A percentile compares a stretch with the other conserved stretches of the same genome.
These are phyloP conservation scores for Bettongia penicillata DNA, from an alignment of 2,113 vertebrate genomes.

Conservation along the genomic window DNA sequence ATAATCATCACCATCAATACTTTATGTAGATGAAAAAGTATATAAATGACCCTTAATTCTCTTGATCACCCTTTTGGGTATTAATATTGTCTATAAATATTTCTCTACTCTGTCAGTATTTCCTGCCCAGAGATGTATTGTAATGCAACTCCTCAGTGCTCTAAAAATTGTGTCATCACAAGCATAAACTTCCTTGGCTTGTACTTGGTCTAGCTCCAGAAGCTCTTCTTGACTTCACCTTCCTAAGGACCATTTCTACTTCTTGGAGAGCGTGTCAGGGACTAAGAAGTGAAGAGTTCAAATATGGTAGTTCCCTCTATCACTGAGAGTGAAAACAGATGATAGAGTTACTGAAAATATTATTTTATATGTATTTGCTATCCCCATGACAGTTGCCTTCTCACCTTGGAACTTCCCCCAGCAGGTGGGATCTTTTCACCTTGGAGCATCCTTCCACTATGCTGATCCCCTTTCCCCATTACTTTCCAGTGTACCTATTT, in stretches of 20 bases:
- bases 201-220: not conserved
- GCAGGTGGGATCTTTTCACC: not conserved
- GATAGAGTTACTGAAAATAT: not conserved
- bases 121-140: not conserved
- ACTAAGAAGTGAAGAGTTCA: not conserved
- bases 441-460: not conserved
- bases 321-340: not conserved
- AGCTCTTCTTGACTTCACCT: not conserved
- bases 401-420: not conserved
- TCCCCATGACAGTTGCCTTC: not conserved
- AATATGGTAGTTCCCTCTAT: not conserved
- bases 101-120: not conserved
- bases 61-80: not conserved
- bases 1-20: not conserved
- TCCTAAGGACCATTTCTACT: not conserved
- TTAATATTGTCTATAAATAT: not conserved
- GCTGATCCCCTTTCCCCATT: not conserved
- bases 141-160: not conserved
- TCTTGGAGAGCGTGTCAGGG: not conserved
- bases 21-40: not conserved
- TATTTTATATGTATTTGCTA: not conserved
- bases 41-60: not conserved
- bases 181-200: not conserved
- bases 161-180: not conserved
- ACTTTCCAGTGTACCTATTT: not conserved